Evolutionary conservation across 2,797 vertebrate genomes (phyloP), one percentile per base, ranked within the genome.

Genomic region (Gila robusta): DNA sequence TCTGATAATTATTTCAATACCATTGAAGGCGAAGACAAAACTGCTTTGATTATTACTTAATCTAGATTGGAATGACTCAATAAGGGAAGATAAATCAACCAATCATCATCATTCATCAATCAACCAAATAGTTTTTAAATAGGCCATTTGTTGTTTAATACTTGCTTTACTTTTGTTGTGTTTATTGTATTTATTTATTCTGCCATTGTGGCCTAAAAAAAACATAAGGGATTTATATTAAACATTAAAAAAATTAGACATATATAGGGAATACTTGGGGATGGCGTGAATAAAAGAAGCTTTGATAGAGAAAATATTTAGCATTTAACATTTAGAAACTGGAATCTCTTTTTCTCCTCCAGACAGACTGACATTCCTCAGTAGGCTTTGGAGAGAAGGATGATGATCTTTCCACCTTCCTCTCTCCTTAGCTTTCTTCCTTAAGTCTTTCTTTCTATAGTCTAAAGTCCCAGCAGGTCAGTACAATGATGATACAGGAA

Each of bases 351-450:
- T 12, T 77, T 83, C 28, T 77, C 41, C 41, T 54, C 82, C 74
- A 86, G 79, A 87, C 85, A 83, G 19, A 74, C 72, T 73, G 52
- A 88, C 87, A 88, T 90, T 90, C 85, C 85, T 82, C 37, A 66
- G 72, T 26, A 17, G 12, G 80, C 54, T 71, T 71, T 87, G 52
- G 70, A 88, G 88, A 82, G 82, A 74, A 78, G n/a, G 44, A 81
- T 32, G 78, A 85, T 76, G 85, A 80, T 83, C 62, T 47, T 79
- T 83, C 81, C 35, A 86, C 81, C 73, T 69, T 54, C 70, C 81
- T 77, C 32, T 76, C 17, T 89, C 66, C 71, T 77, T n/a, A 71
- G 56, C 59, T 79, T 70, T 83, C 62, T 84, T 28, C 32, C 49
- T n/a, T n/a, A n/a, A n/a, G n/a, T n/a, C n/a, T n/a, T n/a, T n/a